Evolutionary conservation across 2,113 vertebrate genomes (phyloP), one percentile per base, ranked within the genome.

Genomic region (Phaethornis superciliosus): DNA sequence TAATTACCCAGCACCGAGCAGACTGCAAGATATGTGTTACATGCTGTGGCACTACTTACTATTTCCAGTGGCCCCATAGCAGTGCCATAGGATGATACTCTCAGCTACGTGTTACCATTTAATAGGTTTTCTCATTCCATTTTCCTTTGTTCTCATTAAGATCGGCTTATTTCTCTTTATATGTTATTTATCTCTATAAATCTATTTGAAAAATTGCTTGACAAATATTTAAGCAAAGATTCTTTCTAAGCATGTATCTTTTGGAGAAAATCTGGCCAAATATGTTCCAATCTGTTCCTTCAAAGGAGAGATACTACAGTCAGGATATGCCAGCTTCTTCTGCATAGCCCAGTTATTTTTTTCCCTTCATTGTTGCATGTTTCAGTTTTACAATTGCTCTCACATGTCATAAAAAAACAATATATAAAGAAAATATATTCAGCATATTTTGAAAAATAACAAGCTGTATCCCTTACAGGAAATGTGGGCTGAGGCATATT

Each of bases 361-460:
- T 88, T n/a, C 20, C 37, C 30, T 83, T 74, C 19, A 2, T 78
- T 85, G 56, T 91, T 91, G 20, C 49, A 42, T 71, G 68, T 42
- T 83, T 90, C 71, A 54, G 68, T 68, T 93, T 90, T 91, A 81
- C 21, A 26, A 62, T 71, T 88, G 20, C n/a, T 95, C 91, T 85
- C 90, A 91, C 0, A 8, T 40, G 79, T 82, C 91, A 60, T 54
- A 90, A 86, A 80, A 96, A 94, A 85, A 26, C 40, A 64, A 88
- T 49, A 83, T 37, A 84, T 75, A 84, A 78, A 64, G 65, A 95
- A 91, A 93, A 94, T 90, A 65, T 17, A 88, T 91, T 90, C 85
- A 71, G 52, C 46, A 21, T 93, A 85, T 94, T 97, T 95, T 88
- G 94, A 94, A 94, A 94, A 93, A 94, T 68, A 95, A 91, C 93